A percentile compares a stretch with the other conserved stretches of the same genome.
Evolutionary conservation across 2,797 vertebrate genomes (phyloP).

Genomic region (Gadopsis bispinosus): DNA sequence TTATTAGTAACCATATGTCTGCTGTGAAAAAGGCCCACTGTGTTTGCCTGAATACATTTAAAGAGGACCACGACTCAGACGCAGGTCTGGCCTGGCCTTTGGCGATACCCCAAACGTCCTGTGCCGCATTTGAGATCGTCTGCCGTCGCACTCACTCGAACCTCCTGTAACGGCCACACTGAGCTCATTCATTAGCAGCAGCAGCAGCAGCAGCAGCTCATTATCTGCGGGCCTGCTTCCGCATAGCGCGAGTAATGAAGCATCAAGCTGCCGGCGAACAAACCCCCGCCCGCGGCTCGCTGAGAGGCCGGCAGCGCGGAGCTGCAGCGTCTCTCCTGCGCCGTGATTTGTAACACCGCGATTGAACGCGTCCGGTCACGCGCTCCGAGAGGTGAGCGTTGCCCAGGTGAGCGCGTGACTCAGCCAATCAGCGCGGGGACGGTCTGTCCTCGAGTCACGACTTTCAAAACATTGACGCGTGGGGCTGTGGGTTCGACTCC

Average conservation of each 20-base stretch:
- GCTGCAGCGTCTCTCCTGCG: not conserved
- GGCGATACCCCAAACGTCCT: not conserved
- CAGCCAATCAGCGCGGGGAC: conserved; percentile 48
- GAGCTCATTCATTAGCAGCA: too few relatives aligned
- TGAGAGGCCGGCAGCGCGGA: not conserved
- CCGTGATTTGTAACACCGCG: too few relatives aligned
- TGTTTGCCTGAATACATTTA: not conserved
- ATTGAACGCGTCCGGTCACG: not conserved
- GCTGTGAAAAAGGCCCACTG: not conserved
- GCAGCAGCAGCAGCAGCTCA: too few relatives aligned
- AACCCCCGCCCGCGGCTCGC: too few relatives aligned
- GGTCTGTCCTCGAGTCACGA: conserved; percentile 32
- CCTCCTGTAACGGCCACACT: too few relatives aligned
- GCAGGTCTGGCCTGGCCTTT: not conserved
- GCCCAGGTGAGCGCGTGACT: conserved; percentile 33
- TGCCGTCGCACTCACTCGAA: too few relatives aligned
- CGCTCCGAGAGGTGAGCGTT: conserved; percentile 39
- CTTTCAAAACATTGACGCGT: conserved; percentile 74
- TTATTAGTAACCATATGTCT: not conserved
- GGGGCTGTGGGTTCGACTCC: conserved; percentile 69
- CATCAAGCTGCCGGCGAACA: too few relatives aligned
- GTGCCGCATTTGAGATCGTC: fast-evolving
- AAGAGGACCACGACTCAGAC: not conserved
- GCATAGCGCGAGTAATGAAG: too few relatives aligned
- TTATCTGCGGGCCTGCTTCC: too few relatives aligned